Evolutionary conservation across 2,113 vertebrate species (phyloP), one percentile per base, ranked within the genome.

Genomic region (Trochalopteron elliotii): DNA sequence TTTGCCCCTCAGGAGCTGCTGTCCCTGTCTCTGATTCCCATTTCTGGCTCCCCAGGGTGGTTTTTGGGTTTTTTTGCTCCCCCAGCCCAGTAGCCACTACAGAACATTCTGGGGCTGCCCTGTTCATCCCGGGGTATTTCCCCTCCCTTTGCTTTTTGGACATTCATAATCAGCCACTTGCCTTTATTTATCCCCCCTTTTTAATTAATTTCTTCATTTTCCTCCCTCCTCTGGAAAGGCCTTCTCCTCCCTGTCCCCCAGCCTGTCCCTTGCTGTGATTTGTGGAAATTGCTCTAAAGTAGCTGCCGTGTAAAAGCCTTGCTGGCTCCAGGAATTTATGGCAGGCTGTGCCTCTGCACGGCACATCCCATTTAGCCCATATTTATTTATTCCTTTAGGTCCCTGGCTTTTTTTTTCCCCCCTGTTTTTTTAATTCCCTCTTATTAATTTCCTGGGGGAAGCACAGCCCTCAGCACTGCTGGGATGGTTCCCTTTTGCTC

Each of bases 251-350:
- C 91, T 24, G 57, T 89, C 89, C 95, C 96, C 94, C 18, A 30
- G 89, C 95, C 57, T 76, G 96, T 94, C 96, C 96, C 96, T 94
- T 15, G 60, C 93, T 2, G 72, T 97, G 98, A 98, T 98, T 98
- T 98, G 97, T 97, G 95, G 97, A 97, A 98, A 98, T 98, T 97
- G 97, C 96, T 98, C 96, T 96, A 96, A 95, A 98, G 97, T 97
- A 97, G 95, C 95, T 97, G 68, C 74, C 5, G 42, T 20, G 83
- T 96, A 96, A 96, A 97, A 96, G 83, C 92, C 78, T 85, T 70
- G 50, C 90, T 69, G 28, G 74, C 90, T 86, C 89, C n/a, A 31
- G 59, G 91, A 70, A 95, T 97, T 96, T 96, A 94, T 87, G 67
- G 91, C 81, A 56, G 90, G n/a, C 90, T 69, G 57, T 4, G 71